A percentile compares a stretch with the other conserved stretches of the same genome.
phyloP scores from a whole-genome alignment of 2,797 vertebrate genomes.

The Bradypus variegatus region DNA sequence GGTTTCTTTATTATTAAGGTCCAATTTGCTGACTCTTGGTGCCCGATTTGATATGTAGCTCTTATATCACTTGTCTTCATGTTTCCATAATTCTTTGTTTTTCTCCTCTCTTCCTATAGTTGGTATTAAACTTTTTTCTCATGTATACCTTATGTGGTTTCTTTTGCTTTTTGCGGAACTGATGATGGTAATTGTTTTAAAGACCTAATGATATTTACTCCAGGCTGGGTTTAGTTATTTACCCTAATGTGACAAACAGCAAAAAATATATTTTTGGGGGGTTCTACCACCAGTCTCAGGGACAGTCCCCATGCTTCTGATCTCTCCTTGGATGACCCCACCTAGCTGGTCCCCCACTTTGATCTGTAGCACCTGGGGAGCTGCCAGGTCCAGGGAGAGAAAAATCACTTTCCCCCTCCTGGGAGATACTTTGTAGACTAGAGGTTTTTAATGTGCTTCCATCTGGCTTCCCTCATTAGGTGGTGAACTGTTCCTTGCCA shows the following conservation, averaged over 20 bases:
- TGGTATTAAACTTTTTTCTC: neutral
- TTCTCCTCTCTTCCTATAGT: neutral
- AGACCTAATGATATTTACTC: neutral
- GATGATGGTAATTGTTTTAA: neutral
- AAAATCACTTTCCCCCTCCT: too few species aligned
- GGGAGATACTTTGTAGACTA: neutral
- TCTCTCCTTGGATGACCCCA: neutral
- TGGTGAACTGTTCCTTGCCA: neutral
- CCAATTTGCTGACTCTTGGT: neutral
- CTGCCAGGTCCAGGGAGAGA: neutral
- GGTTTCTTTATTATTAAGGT: rapidly evolving
- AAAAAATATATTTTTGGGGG: rapidly evolving
- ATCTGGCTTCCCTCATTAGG: neutral
- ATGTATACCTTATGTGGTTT: neutral
- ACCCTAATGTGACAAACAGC: neutral
- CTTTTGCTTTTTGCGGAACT: neutral
- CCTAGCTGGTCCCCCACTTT: neutral
- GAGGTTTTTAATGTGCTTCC: neutral
- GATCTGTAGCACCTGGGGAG: neutral
- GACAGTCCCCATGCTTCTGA: rapidly evolving
- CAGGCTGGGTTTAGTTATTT: neutral
- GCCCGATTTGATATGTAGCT: neutral
- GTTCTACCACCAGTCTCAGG: neutral
- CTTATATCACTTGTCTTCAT: neutral
- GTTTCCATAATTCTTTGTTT: neutral